phyloP scores from a whole-genome alignment of 1,140 invertebrate species.

The Akabosia matsudoensis region DNA sequence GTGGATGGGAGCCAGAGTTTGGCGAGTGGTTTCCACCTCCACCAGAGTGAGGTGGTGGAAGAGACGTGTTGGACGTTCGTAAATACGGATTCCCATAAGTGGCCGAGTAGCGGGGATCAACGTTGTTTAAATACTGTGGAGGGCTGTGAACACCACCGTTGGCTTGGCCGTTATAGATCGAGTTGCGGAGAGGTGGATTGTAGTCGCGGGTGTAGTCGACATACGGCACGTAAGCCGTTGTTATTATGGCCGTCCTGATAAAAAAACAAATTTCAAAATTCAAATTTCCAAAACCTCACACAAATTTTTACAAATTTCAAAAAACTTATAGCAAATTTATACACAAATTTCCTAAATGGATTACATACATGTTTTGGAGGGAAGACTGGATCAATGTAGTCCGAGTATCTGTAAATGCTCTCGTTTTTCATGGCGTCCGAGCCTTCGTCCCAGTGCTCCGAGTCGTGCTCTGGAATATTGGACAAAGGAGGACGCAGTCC shows the following conservation, averaged over 20 bases:
- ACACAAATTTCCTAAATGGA: neutral
- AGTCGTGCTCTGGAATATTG: constrained; percentile 61
- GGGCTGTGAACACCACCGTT: constrained; percentile 53
- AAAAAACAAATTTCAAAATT: constrained; percentile 5
- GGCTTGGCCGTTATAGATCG: constrained; percentile 40
- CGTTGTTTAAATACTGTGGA: constrained; percentile 60
- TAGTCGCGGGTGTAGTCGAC: constrained; percentile 81
- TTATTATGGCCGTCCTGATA: constrained; percentile 72
- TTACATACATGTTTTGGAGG: constrained; percentile 61
- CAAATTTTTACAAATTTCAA: too few species aligned
- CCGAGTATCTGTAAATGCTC: constrained; percentile 73
- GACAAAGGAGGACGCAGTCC: constrained; percentile 76
- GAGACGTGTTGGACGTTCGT: constrained; percentile 57
- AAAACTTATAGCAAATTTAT: neutral
- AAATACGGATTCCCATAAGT: constrained; percentile 85
- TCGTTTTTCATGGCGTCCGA: constrained; percentile 53
- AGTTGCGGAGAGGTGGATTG: constrained; percentile 63
- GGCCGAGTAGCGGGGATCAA: constrained; percentile 80
- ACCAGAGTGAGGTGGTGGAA: constrained; percentile 52
- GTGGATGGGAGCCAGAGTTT: constrained; percentile 26
- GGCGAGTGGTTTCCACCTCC: constrained; percentile 37
- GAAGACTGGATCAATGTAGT: constrained; percentile 78
- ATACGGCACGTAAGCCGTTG: constrained; percentile 84
- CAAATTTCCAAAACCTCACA: too few species aligned
- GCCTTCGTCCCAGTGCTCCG: constrained; percentile 57